Evolutionary conservation across 2,797 vertebrate species (phyloP), one percentile per base, ranked within the genome.

Genomic region (Acropternis orthonyx): DNA sequence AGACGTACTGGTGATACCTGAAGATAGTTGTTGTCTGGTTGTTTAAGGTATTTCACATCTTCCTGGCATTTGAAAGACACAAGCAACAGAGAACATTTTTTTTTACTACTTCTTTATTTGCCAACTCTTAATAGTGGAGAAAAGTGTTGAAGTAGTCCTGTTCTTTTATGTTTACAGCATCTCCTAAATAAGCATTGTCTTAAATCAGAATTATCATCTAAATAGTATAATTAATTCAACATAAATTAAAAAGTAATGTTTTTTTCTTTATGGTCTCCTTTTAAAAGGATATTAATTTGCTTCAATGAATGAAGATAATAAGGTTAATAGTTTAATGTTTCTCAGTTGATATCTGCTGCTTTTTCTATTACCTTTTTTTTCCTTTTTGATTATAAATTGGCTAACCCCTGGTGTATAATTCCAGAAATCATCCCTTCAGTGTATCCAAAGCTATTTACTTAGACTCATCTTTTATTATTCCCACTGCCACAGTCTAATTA

Each of bases 401-500:
- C 95, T 95, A 95, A 95, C 92, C 89, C 93, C 94, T 89, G 72
- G 93, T 93, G 91, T 85, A 95, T 92, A 95, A 92, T 96, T 93
- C 94, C 75, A 93, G 95, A 95, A 96, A 96, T 94, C 91, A 95
- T 94, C 92, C 90, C 79, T 91, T 96, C 85, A 83, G 36, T 93
- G 94, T 94, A 97, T 90, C 93, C 92, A 95, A 95, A 96, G 90
- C 92, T 95, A 97, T 97, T 97, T 97, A 94, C 93, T 96, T 93
- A 95, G 92, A 83, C 92, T 96, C 93, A 89, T 96, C 92, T 92
- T 96, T 96, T 97, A 96, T 97, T 96, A 97, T 96, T 97, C 95
- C 96, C 95, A 89, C 81, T 97, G 95, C 94, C 94, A 93, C 91
- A 93, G 92, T 95, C 96, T 97, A 97, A 97, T 97, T 97, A 97